A percentile compares a stretch with the other conserved stretches of the same genome.
phyloP scores from a whole-genome alignment of 1,140 invertebrate genomes.

The Tyrophagus putrescentiae region DNA sequence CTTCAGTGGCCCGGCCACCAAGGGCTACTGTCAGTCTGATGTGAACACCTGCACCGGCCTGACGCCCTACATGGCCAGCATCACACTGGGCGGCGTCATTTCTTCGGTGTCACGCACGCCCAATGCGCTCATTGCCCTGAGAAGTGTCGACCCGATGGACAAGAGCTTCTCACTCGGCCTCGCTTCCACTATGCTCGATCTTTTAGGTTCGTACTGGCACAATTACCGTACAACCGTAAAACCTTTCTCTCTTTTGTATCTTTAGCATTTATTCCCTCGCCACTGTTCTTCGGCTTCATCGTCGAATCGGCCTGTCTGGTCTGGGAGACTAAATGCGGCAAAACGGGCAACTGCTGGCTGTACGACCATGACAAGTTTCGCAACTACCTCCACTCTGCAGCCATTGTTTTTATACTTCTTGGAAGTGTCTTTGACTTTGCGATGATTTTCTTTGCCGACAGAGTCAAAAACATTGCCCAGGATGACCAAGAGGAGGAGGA shows the following conservation, averaged over 20 bases:
- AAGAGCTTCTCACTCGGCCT: conserved; percentile 30
- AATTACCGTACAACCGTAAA: neutral
- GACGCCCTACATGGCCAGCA: neutral
- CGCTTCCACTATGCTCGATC: conserved; percentile 23
- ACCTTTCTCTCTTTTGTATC: neutral
- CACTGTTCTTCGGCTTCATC: conserved; percentile 28
- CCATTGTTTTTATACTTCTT: conserved; percentile 24
- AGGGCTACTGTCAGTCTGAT: conserved; percentile 10
- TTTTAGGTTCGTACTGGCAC: conserved; percentile 25
- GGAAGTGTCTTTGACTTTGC: conserved; percentile 25
- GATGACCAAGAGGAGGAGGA: conserved; percentile 22
- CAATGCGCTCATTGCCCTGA: conserved; percentile 25
- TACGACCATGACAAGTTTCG: conserved; percentile 32
- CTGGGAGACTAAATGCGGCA: conserved; percentile 30
- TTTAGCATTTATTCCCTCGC: conserved; percentile 30
- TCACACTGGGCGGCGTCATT: neutral
- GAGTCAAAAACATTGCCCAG: conserved; percentile 24
- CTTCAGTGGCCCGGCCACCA: neutral
- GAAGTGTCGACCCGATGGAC: conserved; percentile 30
- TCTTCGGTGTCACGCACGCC: conserved; percentile 28
- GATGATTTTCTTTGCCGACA: conserved; percentile 18
- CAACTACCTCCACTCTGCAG: conserved; percentile 25
- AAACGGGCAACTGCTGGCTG: conserved; percentile 32
- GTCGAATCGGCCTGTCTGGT: conserved; percentile 31
- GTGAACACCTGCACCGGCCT: neutral